Percentiles rank a stretch among this genome's conserved stretches.
Conservation (phyloP, 2,113 vertebrate genomes). For the Puntigrus tetrazona region DNA sequence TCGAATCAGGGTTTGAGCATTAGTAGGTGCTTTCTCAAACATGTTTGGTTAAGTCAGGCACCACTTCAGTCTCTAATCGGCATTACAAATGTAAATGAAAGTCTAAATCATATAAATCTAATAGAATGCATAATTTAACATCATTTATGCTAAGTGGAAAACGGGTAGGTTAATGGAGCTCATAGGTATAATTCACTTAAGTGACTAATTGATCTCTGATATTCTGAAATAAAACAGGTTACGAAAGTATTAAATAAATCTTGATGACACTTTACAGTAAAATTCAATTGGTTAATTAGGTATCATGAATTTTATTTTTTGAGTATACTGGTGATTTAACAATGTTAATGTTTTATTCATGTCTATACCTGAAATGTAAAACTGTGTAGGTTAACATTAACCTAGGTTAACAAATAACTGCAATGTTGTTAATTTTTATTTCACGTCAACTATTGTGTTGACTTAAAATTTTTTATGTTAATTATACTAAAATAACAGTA, state of each 20-base stretch:
- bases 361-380: no score
- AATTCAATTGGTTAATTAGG: no score
- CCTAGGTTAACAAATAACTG: no score
- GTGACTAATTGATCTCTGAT: no score
- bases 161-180: not conserved
- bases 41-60: not conserved
- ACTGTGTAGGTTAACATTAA: no score
- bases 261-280: not conserved
- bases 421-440: no score
- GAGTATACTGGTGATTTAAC: no score
- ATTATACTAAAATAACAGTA: no score
- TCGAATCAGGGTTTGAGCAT: not conserved
- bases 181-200: no score
- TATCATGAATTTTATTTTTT: not conserved
- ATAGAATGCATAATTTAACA: not conserved
- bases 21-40: not conserved
- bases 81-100: not conserved
- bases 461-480: no score
- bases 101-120: not conserved
- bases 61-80: not conserved
- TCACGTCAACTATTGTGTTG: no score
- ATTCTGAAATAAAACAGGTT: not conserved
- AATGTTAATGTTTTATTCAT: no score
- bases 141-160: not conserved
- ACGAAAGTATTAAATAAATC: not conserved